Percentiles rank a stretch among this genome's conserved stretches.
phyloP scores from a whole-genome alignment of 35 echinoderm and acorn worm species.

The Apostichopus californicus region DNA sequence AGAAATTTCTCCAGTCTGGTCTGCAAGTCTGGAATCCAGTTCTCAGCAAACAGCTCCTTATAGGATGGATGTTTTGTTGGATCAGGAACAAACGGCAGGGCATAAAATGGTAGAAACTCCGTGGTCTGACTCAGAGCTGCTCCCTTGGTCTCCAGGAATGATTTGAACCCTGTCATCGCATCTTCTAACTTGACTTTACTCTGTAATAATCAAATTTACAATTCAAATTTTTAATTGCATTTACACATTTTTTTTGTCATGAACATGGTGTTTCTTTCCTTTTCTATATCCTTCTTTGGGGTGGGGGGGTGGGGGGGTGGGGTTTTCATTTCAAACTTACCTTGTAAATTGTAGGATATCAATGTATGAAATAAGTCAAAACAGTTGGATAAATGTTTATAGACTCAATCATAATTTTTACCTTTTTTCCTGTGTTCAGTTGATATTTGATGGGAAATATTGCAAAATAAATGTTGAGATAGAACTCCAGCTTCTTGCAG shows the following conservation, averaged over 20 bases:
- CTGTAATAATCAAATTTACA: constrained; percentile 13
- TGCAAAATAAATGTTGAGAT: constrained; percentile 97
- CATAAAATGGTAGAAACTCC: constrained; percentile 97
- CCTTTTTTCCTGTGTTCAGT: constrained; percentile 89
- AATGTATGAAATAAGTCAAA: too few relatives aligned
- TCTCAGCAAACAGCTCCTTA: constrained; percentile 93
- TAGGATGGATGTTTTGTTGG: constrained; percentile 94
- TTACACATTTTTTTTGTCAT: too few relatives aligned
- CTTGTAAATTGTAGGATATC: too few relatives aligned
- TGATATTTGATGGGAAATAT: constrained; percentile 93
- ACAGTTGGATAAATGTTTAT: too few relatives aligned
- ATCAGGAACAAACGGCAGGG: constrained; percentile 94
- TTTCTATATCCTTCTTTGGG: too few relatives aligned
- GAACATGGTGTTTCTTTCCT: too few relatives aligned
- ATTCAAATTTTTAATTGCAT: too few relatives aligned
- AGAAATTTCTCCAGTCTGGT: constrained; percentile 92
- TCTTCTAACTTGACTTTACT: constrained; percentile 82
- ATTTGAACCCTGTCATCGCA: constrained; percentile 84
- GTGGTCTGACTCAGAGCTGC: constrained; percentile 93
- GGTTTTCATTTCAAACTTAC: too few relatives aligned
- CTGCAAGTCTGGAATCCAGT: constrained; percentile 91
- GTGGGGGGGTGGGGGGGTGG: too few relatives aligned
- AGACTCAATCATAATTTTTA: background rate
- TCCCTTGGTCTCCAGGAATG: constrained; percentile 86
- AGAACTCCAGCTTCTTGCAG: constrained; percentile 98